Base-by-base conservation (phyloP, 2,888 invertebrate genomes). In the Cynaeus angustus region DNA sequence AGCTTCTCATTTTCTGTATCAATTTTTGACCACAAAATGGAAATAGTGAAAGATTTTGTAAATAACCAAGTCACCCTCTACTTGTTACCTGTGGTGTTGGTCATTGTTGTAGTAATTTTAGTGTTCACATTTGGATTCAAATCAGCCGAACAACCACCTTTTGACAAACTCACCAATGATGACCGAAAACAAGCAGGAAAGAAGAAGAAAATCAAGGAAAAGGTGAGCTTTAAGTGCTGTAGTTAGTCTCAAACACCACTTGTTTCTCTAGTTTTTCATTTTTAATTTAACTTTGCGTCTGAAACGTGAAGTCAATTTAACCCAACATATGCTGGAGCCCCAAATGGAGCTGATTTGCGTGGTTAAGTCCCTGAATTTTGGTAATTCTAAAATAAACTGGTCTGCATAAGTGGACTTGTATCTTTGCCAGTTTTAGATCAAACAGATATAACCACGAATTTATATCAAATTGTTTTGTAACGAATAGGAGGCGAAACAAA, bases 161-260 rank as follows among this genome's bases (percentile, higher is more conserved):
- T 93, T 84, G 91, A 92, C 81, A 92, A 92, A 85, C 86, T 92
- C 72, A 88, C 90, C 43, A 84, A 88, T 75, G 91, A 91, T 83
- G 92, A 92, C 80, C 89, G 89, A 83, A 92, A 91, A 86, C 88
- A 89, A 73, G 87, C 88, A 78, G 89, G 85, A 79, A 92, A 91
- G 85, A 92, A 91, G 84, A 88, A 88, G 78, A 91, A 91, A 88
- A 87, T 86, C 77, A 91, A 91, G 85, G 92, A 92, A 82, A 92
- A 92, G 90, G 91, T 91, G 83, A 70, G 66, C 21, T 21, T 21
- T 21, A 21, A 21, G 21, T 21, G 21, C 1, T 1, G 21, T 21
- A 21, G 21, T 21, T 21, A 1, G 4, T 38, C 43, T 7, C 12
- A 14, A 38, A n/a, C 37, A 8, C 16, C 1, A 26, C 2, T 28